phyloP scores from a whole-genome alignment of 1,140 invertebrate species.

The Drosophila navojoa region DNA sequence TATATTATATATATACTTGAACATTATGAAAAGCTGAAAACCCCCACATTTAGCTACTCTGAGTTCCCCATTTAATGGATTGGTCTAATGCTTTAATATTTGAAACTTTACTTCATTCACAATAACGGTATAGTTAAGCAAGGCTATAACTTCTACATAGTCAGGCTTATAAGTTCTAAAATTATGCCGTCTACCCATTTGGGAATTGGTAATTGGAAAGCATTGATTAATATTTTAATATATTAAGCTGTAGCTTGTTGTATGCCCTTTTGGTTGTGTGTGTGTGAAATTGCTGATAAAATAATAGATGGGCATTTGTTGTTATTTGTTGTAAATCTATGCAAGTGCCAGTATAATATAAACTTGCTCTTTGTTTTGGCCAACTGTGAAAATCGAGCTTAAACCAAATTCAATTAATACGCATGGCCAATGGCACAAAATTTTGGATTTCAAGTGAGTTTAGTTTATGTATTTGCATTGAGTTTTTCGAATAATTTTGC shows the following conservation, averaged over 20 bases:
- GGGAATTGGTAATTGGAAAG: no score
- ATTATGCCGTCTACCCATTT: no score
- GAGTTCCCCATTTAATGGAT: not conserved
- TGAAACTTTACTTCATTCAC: not conserved
- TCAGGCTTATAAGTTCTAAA: no score
- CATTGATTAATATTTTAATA: no score
- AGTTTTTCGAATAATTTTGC: slow-evolving; percentile 58
- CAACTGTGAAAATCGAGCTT: slow-evolving; percentile 5
- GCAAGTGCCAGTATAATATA: slow-evolving; percentile 67
- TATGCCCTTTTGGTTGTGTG: not conserved
- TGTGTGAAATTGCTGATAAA: not conserved
- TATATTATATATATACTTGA: no score
- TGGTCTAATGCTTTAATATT: not conserved
- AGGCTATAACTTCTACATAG: not conserved
- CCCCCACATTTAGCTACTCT: no score
- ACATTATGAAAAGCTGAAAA: no score
- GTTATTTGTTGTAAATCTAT: slow-evolving; percentile 62
- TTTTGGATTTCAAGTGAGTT: slow-evolving; percentile 44
- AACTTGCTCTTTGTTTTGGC: slow-evolving; percentile 51
- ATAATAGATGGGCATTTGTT: slow-evolving; percentile 54
- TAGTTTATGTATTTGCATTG: slow-evolving; percentile 17
- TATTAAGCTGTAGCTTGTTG: not conserved
- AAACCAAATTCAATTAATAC: slow-evolving; percentile 25
- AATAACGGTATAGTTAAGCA: not conserved
- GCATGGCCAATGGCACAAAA: not conserved